Evolutionary conservation across 2,797 vertebrate genomes (phyloP).

Genomic region (Sebastes iracundus): DNA sequence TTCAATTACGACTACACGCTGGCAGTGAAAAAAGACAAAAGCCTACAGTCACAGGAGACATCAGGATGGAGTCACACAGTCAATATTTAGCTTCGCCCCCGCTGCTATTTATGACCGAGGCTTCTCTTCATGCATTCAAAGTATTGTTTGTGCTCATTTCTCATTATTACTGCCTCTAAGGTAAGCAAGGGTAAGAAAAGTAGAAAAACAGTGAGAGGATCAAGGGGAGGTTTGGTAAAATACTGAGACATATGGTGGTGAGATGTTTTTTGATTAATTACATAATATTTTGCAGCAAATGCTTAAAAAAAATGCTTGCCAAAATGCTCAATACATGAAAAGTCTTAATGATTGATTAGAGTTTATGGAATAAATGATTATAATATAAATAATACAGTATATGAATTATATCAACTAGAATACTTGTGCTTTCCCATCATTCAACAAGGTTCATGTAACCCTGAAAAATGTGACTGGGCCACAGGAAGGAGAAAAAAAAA

Average conservation of each 20-base stretch:
- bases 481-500: slow-evolving; percentile 30
- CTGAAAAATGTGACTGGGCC: slow-evolving; percentile 1
- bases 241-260: not conserved
- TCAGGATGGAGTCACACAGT: slow-evolving; percentile 57
- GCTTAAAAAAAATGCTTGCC: not conserved
- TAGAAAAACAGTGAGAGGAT: not conserved
- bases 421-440: not conserved
- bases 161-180: not conserved
- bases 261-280: not conserved
- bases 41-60: slow-evolving; percentile 60
- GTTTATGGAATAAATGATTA: not conserved
- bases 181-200: not conserved
- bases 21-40: slow-evolving; percentile 64
- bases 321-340: not conserved
- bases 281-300: not conserved
- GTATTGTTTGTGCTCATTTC: slow-evolving; percentile 48
- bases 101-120: slow-evolving; percentile 55
- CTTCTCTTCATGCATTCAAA: slow-evolving; percentile 52
- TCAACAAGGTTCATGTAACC: not conserved
- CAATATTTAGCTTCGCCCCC: slow-evolving; percentile 65
- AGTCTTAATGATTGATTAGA: not conserved
- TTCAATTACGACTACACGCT: slow-evolving; percentile 73
- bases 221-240: not conserved
- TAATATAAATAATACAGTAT: not conserved
- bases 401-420: not conserved